phyloP scores from a whole-genome alignment of 1,140 invertebrate genomes.

The Drosophila lowei region DNA sequence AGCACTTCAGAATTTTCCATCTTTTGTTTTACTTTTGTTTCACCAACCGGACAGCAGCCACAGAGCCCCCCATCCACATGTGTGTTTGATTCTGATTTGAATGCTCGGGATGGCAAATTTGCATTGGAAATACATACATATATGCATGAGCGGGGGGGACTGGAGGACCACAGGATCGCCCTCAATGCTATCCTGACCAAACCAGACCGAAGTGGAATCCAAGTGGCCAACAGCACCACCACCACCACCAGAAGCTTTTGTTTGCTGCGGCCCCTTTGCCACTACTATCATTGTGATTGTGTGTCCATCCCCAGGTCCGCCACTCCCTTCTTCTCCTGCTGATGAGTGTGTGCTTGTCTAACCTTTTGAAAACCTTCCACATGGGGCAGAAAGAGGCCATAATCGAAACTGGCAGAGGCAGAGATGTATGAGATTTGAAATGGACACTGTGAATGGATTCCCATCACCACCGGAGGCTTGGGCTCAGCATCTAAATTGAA shows the following conservation, averaged over 20 bases:
- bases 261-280: slow-evolving; percentile 18
- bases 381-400: slow-evolving; percentile 36
- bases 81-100: slow-evolving; percentile 55
- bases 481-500: no score
- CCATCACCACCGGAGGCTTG: no score
- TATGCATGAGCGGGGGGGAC: slow-evolving; percentile 24
- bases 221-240: slow-evolving; percentile 33
- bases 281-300: slow-evolving; percentile 16
- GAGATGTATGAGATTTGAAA: slow-evolving; percentile 5
- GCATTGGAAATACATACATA: slow-evolving; percentile 45
- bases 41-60: slow-evolving; percentile 38
- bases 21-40: slow-evolving; percentile 65
- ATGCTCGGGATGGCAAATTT: slow-evolving; percentile 55
- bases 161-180: slow-evolving; percentile 18
- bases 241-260: slow-evolving; percentile 11
- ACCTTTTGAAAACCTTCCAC: slow-evolving; percentile 35
- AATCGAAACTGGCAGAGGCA: slow-evolving; percentile 26
- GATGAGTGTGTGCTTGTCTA: slow-evolving; percentile 15
- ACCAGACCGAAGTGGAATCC: slow-evolving; percentile 24
- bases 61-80: slow-evolving; percentile 17
- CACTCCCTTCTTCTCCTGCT: slow-evolving; percentile 32
- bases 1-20: slow-evolving; percentile 67
- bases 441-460: background rate
- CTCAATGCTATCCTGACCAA: slow-evolving; percentile 17
- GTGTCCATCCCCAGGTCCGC: slow-evolving; percentile 8